Conservation (phyloP, 1,140 invertebrate species). For the Heterodera carotae region DNA sequence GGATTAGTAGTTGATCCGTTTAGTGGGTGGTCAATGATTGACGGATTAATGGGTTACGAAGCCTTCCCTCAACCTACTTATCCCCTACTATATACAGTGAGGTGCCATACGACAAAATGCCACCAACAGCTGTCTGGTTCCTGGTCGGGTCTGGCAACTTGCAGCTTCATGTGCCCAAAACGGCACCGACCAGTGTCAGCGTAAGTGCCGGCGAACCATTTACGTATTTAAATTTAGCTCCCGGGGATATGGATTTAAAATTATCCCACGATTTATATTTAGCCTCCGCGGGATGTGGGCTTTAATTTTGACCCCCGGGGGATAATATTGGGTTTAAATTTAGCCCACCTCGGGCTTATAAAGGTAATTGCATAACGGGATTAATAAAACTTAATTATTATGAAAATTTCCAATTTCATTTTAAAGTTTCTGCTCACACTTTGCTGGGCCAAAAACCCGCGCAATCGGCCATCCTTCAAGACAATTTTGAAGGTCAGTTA, state of each 20-base stretch:
- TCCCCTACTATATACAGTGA: not conserved
- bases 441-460: constrained; percentile 86
- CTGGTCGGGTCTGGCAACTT: constrained; percentile 91
- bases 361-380: too few species aligned
- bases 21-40: too few species aligned
- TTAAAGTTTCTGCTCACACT: constrained; percentile 78
- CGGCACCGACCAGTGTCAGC: constrained; percentile 77
- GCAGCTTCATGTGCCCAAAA: constrained; percentile 82
- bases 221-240: not conserved
- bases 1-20: too few species aligned
- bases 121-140: constrained; percentile 96
- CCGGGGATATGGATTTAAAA: not conserved
- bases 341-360: too few species aligned
- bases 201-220: not conserved
- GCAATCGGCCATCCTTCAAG: constrained; percentile 89
- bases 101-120: constrained; percentile 91
- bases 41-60: too few species aligned
- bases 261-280: too few species aligned
- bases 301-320: too few species aligned
- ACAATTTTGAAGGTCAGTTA: constrained; percentile 74
- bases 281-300: too few species aligned
- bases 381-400: too few species aligned
- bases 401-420: not conserved
- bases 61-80: too few species aligned
- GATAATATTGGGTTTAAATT: too few species aligned